Conservation (phyloP, 2,797 vertebrate species). For the Sciurus vulgaris region DNA sequence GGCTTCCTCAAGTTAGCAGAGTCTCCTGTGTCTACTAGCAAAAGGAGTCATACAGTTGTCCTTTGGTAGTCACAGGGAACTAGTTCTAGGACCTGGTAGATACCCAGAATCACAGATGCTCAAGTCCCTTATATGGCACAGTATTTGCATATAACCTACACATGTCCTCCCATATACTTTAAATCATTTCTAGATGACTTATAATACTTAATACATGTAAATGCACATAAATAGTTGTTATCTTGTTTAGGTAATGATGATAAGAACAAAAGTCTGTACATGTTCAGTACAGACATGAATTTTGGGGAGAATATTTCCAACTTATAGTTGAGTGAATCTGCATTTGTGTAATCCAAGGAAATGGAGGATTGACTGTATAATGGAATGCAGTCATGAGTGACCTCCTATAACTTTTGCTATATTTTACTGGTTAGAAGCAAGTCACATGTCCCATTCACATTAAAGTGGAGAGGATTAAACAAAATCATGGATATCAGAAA, state of each 20-base stretch:
- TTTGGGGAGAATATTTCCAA: not conserved
- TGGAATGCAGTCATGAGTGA: not conserved
- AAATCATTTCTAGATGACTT: not conserved
- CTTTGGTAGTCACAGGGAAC: not conserved
- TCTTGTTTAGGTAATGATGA: not conserved
- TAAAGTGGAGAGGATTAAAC: not conserved
- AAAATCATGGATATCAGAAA: not conserved
- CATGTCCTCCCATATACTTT: not conserved
- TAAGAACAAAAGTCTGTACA: not conserved
- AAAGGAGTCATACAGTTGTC: not conserved
- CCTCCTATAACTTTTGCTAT: not conserved
- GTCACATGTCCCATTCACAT: not conserved
- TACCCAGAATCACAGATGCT: not conserved
- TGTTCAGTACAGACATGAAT: not conserved
- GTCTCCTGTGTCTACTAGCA: not conserved
- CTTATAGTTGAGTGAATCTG: not conserved
- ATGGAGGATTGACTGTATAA: not conserved
- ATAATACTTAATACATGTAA: not conserved
- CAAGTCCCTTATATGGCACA: too few relatives aligned
- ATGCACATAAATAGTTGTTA: not conserved
- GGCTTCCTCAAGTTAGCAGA: not conserved
- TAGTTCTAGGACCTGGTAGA: not conserved
- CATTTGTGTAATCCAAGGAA: not conserved
- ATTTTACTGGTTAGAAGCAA: not conserved
- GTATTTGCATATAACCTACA: not conserved